These are phyloP conservation scores for Characodon lateralis DNA, from an alignment of 2,797 vertebrate genomes.

Conservation along the genomic window DNA sequence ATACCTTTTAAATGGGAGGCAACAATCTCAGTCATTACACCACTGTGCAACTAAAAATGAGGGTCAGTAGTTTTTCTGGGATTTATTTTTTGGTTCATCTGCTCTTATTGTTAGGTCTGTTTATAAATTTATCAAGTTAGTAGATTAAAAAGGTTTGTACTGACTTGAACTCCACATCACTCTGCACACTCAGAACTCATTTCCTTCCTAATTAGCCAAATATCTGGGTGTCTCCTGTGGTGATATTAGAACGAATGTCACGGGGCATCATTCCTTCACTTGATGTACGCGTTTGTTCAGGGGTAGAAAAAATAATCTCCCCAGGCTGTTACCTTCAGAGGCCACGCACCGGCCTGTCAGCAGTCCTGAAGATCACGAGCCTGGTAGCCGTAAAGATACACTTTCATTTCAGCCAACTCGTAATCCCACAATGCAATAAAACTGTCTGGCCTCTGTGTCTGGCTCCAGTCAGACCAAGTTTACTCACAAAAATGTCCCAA, in stretches of 20 bases:
- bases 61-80: neutral
- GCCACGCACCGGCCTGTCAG: slow-evolving; percentile 53
- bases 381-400: slow-evolving; percentile 72
- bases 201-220: slow-evolving; percentile 64
- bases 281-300: slow-evolving; percentile 51
- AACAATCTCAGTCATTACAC: neutral
- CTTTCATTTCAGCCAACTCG: slow-evolving; percentile 76
- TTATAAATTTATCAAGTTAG: slow-evolving; percentile 9
- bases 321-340: slow-evolving; percentile 64
- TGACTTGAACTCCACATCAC: slow-evolving; percentile 35
- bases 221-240: slow-evolving; percentile 53
- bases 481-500: slow-evolving; percentile 67
- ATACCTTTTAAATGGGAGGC: neutral
- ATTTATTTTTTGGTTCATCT: slow-evolving; percentile 2
- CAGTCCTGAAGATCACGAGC: slow-evolving; percentile 55
- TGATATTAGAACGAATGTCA: slow-evolving; percentile 61
- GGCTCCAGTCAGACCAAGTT: slow-evolving; percentile 75
- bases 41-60: neutral
- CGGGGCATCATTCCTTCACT: slow-evolving; percentile 47
- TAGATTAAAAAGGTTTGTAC: slow-evolving; percentile 21
- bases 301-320: slow-evolving; percentile 64
- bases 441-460: slow-evolving; percentile 74
- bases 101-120: slow-evolving; percentile 1
- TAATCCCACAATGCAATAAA: slow-evolving; percentile 81
- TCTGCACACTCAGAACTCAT: slow-evolving; percentile 28